phyloP scores from a whole-genome alignment of 2,888 invertebrate species.

The Dastarcus helophoroides region DNA sequence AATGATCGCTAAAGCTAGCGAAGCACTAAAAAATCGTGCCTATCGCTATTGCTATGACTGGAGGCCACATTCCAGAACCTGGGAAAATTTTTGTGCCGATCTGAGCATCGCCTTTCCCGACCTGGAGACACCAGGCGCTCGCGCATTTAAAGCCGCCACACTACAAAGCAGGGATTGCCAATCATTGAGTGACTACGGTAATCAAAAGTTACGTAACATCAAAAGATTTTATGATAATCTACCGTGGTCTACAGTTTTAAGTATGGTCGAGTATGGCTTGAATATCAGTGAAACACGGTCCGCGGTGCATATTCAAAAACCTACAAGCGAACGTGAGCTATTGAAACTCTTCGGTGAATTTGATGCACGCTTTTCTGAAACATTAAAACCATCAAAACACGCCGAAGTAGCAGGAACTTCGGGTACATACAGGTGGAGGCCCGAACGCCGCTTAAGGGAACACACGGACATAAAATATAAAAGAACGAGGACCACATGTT shows the following conservation, averaged over 20 bases:
- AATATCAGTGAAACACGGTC: too few species aligned
- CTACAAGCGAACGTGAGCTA: too few species aligned
- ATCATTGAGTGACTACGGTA: constrained; percentile 9
- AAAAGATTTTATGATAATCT: constrained; percentile 5
- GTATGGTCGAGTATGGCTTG: constrained; percentile 10
- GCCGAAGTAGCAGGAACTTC: too few species aligned
- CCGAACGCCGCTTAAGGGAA: too few species aligned
- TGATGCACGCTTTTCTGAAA: too few species aligned
- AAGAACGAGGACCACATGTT: too few species aligned
- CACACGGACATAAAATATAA: too few species aligned
- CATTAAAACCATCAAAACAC: too few species aligned
- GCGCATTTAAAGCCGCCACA: constrained; percentile 15
- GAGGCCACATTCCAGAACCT: constrained; percentile 15
- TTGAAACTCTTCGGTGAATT: too few species aligned
- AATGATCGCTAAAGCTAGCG: constrained; percentile 16
- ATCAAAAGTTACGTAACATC: constrained; percentile 10
- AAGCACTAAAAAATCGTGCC: constrained; percentile 15
- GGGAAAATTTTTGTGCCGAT: constrained; percentile 15
- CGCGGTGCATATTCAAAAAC: too few species aligned
- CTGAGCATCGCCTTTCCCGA: constrained; percentile 16
- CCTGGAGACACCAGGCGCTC: constrained; percentile 16
- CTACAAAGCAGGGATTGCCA: constrained; percentile 10
- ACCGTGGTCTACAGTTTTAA: constrained; percentile 9
- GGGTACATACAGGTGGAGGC: too few species aligned
- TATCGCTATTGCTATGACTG: constrained; percentile 15